Percentiles rank a stretch among this genome's conserved stretches.
Conservation (phyloP, 2,888 invertebrate genomes). For the Alloscopus bannaensis region DNA sequence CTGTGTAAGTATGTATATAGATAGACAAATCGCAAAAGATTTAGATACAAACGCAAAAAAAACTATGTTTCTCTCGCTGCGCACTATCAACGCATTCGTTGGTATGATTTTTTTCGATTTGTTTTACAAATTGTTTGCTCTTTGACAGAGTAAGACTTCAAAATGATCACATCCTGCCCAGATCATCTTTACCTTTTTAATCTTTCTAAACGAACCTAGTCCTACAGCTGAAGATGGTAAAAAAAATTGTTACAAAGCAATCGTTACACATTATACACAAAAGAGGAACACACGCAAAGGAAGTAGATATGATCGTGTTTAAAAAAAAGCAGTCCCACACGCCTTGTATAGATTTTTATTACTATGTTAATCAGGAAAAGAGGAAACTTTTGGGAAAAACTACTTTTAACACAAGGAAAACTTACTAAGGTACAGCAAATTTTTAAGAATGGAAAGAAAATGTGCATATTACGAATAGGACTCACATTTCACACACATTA, state of each 20-base stretch:
- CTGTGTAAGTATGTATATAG: too few species aligned
- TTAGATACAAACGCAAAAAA: too few species aligned
- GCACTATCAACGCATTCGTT: too few species aligned
- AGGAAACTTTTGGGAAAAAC: not conserved
- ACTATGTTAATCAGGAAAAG: not conserved
- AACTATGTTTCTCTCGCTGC: too few species aligned
- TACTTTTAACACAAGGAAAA: not conserved
- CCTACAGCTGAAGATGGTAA: too few species aligned
- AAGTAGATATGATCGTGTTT: slow-evolving; percentile 23
- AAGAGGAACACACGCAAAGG: not conserved
- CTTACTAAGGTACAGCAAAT: too few species aligned
- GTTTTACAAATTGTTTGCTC: too few species aligned
- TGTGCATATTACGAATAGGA: too few species aligned
- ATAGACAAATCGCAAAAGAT: too few species aligned
- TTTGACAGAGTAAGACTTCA: slow-evolving; percentile 66
- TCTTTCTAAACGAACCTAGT: slow-evolving; percentile 4
- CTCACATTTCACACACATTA: too few species aligned
- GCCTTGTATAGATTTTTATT: slow-evolving; percentile 60
- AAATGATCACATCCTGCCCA: slow-evolving; percentile 65
- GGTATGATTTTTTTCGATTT: too few species aligned
- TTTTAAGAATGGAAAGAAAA: too few species aligned
- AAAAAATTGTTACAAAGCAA: not conserved
- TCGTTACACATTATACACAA: slow-evolving; percentile 4
- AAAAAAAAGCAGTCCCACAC: slow-evolving; percentile 41
- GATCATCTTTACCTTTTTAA: slow-evolving; percentile 65